Base-by-base conservation (phyloP, 1,140 invertebrate species). In the Tenebrio molitor region DNA sequence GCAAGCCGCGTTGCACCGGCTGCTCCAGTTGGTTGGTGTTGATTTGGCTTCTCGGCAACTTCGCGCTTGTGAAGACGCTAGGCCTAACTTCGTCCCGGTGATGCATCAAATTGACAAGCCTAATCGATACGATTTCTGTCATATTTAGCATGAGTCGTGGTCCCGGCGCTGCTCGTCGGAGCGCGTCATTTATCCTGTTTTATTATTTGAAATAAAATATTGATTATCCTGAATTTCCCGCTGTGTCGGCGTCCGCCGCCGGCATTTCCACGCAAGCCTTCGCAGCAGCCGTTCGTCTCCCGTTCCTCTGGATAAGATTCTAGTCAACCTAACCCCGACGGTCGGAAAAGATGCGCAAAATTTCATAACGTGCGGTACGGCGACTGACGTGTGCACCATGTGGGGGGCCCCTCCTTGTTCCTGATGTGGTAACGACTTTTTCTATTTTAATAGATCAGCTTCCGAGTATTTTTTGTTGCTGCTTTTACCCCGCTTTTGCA, bases 141-240 rank as follows among this genome's bases (percentile, higher is more conserved):
- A n/a, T n/a, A n/a, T n/a, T n/a, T n/a, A n/a, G n/a, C n/a, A n/a
- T n/a, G n/a, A n/a, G n/a, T n/a, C n/a, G n/a, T n/a, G n/a, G 8
- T 3, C 25, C 25, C 25, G 25, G 25, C 25, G 25, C 25, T 29
- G 25, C 25, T 29, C 8, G 8, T 29, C 8, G 25, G 25, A 29
- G 50, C 50, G 23, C 50, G 50, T 29, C 21, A 39, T 65, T 21
- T 34, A 41, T 65, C 8, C 15, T 58, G 15, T 16, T 29, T 58
- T 23, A 65, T 19, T 39, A 66, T 66, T 66, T 66, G 64, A 66
- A 66, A 66, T 66, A 42, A 19, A 25, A 42, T 66, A 66, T 72
- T 64, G 70, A 72, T 72, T 72, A 72, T 64, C 62, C 62, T 14
- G 62, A 64, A 66, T 72, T 71, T 72, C 70, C 42, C 70, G 62